These are phyloP conservation scores for Pangasius sanitwongsei DNA, from an alignment of 2,797 vertebrate genomes.

Conservation along the genomic window DNA sequence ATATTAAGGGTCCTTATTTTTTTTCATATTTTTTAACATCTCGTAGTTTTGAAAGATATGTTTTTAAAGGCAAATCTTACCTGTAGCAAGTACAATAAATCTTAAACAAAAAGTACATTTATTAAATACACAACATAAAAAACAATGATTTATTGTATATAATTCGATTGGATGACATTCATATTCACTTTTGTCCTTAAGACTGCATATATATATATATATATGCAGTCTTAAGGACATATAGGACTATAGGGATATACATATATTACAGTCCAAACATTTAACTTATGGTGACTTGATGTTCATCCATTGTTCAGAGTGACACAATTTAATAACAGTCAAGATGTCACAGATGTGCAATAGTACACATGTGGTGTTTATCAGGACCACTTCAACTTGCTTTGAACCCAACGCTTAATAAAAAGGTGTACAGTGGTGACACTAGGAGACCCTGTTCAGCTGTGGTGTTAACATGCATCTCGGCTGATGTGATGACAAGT, in stretches of 20 bases:
- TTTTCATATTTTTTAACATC: neutral
- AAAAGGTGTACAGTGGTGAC: neutral
- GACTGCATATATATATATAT: neutral
- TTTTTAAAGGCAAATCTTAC: neutral
- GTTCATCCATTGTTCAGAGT: neutral
- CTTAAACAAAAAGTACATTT: neutral
- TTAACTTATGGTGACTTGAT: too few relatives aligned
- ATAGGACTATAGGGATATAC: too few relatives aligned
- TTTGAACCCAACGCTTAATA: neutral
- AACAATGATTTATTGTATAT: neutral
- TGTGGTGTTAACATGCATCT: neutral
- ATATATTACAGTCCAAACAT: too few relatives aligned
- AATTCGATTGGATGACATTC: neutral
- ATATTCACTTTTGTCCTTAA: neutral
- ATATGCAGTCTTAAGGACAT: too few relatives aligned
- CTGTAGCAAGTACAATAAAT: neutral
- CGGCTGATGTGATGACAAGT: constrained; percentile 11
- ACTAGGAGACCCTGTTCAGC: neutral
- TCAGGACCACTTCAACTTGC: neutral
- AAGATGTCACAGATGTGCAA: neutral
- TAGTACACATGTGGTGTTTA: neutral
- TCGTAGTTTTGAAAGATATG: neutral
- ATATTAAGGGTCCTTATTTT: too few relatives aligned
- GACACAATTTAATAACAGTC: neutral
- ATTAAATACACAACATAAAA: neutral